These are phyloP conservation scores for Pemphredon lugubris DNA, from an alignment of 2,888 invertebrate genomes.

Conservation along the genomic window DNA sequence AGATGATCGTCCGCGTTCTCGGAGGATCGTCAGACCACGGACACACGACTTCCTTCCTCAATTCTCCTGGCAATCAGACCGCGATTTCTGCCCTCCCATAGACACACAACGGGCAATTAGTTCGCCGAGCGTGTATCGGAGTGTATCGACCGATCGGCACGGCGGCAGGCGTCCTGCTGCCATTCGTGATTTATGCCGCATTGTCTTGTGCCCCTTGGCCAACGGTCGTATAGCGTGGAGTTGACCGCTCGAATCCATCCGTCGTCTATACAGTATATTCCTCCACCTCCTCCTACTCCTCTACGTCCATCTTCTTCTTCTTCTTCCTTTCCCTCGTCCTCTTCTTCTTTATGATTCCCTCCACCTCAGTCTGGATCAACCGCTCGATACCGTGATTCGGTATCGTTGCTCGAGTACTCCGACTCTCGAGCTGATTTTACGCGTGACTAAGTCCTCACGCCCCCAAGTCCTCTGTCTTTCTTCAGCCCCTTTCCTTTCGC, in stretches of 20 bases:
- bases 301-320: constrained; percentile 1
- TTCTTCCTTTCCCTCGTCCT: constrained; percentile 11
- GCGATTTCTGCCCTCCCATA: constrained; percentile 67
- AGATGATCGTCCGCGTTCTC: constrained; percentile 56
- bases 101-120: constrained; percentile 72
- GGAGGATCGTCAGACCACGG: constrained; percentile 49
- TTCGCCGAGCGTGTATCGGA: constrained; percentile 71
- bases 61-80: constrained; percentile 67
- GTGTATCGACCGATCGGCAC: constrained; percentile 73
- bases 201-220: constrained; percentile 66
- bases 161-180: constrained; percentile 65
- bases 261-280: constrained; percentile 53
- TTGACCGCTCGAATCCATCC: constrained; percentile 62
- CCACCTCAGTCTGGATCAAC: constrained; percentile 35
- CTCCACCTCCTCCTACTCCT: constrained; percentile 44
- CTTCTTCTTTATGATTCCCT: constrained; percentile 40
- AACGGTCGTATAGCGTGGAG: constrained; percentile 58
- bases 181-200: constrained; percentile 71
- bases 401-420: constrained; percentile 40
- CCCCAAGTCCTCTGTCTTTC: constrained; percentile 19
- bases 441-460: constrained; percentile 51
- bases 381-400: constrained; percentile 52
- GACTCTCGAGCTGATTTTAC: constrained; percentile 44
- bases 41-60: constrained; percentile 70
- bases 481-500: no score